Evolutionary conservation across 1,140 invertebrate genomes (phyloP).

Genomic region (Octopus sinensis): DNA sequence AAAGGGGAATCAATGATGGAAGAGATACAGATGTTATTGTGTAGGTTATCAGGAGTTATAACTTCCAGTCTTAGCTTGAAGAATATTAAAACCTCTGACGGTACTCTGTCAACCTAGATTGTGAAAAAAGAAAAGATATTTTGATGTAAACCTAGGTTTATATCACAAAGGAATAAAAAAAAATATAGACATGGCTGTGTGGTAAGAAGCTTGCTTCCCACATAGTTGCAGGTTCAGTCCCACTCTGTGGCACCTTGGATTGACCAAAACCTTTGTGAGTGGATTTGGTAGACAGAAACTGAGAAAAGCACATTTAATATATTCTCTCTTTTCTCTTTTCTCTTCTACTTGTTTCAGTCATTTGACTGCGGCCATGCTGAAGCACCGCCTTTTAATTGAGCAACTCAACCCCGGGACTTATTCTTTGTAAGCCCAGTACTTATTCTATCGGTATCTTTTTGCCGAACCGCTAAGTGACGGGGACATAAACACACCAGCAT

Average conservation of each 20-base stretch:
- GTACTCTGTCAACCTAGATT: constrained; percentile 48
- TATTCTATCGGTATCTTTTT: too few species aligned
- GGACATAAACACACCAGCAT: too few species aligned
- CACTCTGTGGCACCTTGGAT: not conserved
- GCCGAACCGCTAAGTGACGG: too few species aligned
- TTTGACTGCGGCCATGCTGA: too few species aligned
- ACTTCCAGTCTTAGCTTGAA: constrained; percentile 62
- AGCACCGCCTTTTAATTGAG: too few species aligned
- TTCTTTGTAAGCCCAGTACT: too few species aligned
- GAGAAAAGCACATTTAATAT: too few species aligned
- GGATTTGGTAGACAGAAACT: not conserved
- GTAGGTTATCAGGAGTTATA: constrained; percentile 62
- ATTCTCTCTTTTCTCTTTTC: too few species aligned
- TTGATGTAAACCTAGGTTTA: constrained; percentile 24
- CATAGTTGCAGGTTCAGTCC: not conserved
- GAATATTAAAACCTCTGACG: constrained; percentile 60
- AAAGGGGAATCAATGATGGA: constrained; percentile 64
- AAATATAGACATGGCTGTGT: not conserved
- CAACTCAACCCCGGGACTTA: too few species aligned
- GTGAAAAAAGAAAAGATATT: constrained; percentile 33
- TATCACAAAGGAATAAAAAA: not conserved
- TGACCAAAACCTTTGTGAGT: not conserved
- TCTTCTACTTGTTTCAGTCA: too few species aligned
- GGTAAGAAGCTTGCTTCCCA: not conserved
- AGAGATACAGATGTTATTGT: constrained; percentile 60